Percentiles rank a stretch among this genome's conserved stretches.
phyloP scores from a whole-genome alignment of 2,797 vertebrate species.

The Tangara arthus region DNA sequence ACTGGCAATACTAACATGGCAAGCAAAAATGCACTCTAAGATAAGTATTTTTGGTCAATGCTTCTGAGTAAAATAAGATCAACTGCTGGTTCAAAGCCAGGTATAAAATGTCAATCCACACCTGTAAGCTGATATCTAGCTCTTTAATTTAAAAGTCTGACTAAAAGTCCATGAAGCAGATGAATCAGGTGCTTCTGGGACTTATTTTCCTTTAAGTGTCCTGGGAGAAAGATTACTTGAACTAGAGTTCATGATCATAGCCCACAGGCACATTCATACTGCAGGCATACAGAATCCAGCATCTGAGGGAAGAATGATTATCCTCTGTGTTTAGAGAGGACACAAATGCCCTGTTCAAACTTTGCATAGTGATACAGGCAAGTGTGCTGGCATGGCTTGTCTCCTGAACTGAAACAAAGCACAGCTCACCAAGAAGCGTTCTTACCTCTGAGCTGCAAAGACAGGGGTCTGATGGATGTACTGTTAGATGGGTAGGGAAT shows the following conservation, averaged over 20 bases:
- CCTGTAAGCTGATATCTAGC: conserved; percentile 32
- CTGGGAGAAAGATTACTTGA: neutral
- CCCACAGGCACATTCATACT: neutral
- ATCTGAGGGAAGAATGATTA: neutral
- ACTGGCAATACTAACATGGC: neutral
- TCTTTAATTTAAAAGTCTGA: conserved; percentile 42
- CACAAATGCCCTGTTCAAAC: neutral
- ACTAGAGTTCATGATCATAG: neutral
- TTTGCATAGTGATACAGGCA: neutral
- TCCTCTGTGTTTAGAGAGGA: neutral
- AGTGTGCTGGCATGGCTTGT: neutral
- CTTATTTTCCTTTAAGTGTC: neutral
- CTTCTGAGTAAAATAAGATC: conserved; percentile 53
- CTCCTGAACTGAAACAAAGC: neutral
- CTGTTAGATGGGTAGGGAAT: neutral
- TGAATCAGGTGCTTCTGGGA: conserved; percentile 8
- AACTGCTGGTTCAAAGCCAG: conserved; percentile 42
- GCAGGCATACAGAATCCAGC: neutral
- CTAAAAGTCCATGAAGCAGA: conserved; percentile 24
- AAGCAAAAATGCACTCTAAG: conserved; percentile 18
- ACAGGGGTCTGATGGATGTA: fast-evolving
- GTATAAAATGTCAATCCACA: conserved; percentile 30
- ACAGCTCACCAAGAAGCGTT: neutral
- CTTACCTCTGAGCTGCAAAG: neutral
- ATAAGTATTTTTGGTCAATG: conserved; percentile 23